A percentile compares a stretch with the other conserved stretches of the same genome.
Evolutionary conservation across 92 coral and sea anemone genomes (phyloP).

Genomic region (Siderastrea siderea): DNA sequence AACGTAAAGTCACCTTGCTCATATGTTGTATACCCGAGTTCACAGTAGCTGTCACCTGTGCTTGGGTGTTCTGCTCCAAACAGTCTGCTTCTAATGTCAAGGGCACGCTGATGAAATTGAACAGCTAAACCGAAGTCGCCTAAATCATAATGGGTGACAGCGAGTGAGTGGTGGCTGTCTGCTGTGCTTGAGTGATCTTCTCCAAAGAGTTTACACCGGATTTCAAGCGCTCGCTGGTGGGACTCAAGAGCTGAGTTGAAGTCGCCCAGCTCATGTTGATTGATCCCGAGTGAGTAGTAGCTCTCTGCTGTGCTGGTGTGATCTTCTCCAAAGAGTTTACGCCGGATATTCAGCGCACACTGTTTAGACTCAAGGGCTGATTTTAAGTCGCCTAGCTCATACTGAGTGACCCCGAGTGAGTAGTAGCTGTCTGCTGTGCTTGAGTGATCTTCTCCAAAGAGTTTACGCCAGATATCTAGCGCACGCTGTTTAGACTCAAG

Average conservation of each 20-base stretch:
- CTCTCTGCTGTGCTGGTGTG: neutral
- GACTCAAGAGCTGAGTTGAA: neutral
- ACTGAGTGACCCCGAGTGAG: no score
- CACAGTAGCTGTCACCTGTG: no score
- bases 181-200: conserved; percentile 15
- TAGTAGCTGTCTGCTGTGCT: neutral
- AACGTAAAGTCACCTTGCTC: no score
- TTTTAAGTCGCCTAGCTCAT: neutral
- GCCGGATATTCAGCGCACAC: neutral
- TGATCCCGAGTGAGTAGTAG: neutral
- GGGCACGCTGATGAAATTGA: no score
- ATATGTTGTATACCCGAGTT: no score
- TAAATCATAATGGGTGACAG: neutral
- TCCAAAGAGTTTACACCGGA: neutral
- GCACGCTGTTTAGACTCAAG: neutral
- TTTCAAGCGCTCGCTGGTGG: neutral
- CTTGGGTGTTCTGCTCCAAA: no score
- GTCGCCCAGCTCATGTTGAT: neutral
- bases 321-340: no score
- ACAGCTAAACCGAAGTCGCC: no score
- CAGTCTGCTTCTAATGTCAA: no score
- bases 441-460: neutral
- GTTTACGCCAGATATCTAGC: no score
- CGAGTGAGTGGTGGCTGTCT: neutral
- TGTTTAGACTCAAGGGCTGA: neutral